Evolutionary conservation across 2,113 vertebrate species (phyloP), one percentile per base, ranked within the genome.

Genomic region (Sclerurus mexicanus): DNA sequence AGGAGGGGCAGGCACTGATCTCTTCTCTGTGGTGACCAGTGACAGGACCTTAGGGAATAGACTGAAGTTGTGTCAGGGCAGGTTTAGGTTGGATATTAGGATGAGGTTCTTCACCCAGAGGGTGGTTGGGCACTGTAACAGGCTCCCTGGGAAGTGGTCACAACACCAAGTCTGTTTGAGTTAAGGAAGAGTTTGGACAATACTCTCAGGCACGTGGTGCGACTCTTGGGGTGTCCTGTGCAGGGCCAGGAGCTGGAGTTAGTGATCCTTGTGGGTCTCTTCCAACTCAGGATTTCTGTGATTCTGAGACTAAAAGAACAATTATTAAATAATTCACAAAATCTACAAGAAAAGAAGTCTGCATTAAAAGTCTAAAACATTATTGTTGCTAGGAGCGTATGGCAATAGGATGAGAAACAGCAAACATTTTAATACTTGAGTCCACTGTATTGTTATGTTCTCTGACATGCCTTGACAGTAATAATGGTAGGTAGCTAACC

Each of bases 61-160:
- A 15, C 20, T 63, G 10, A 25, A 17, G 5, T 4, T 66, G 25
- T 22, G 16, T 64, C 20, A 37, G 30, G 33, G 4, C 7, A 22
- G 21, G 31, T 42, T 80, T 44, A 73, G 31, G 8, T 2, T 74
- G 12, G 18, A 3, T 66, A 13, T 23, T 3, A 58, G 31, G 21
- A 21, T 42, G 35, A 73, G 5, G 5, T 73, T 49, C 25, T 80
- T 64, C 14, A 58, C 3, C 2, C 22, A 49, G 7, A 23, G 18
- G 2, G 9, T 64, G 5, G 2, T 7, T 50, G 19, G 40, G 1
- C 35, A n/a, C 3, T 35, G 31, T 7, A 56, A 72, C 2, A 35
- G 20, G 7, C 35, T 66, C 17, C 18, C 22, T 22, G 33, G 14
- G 14, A 31, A 59, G 59, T 44, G 35, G 8, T 58, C 37, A 44